Evolutionary conservation across 2,797 vertebrate genomes (phyloP).

Genomic region (Loris lydekkerianus): DNA sequence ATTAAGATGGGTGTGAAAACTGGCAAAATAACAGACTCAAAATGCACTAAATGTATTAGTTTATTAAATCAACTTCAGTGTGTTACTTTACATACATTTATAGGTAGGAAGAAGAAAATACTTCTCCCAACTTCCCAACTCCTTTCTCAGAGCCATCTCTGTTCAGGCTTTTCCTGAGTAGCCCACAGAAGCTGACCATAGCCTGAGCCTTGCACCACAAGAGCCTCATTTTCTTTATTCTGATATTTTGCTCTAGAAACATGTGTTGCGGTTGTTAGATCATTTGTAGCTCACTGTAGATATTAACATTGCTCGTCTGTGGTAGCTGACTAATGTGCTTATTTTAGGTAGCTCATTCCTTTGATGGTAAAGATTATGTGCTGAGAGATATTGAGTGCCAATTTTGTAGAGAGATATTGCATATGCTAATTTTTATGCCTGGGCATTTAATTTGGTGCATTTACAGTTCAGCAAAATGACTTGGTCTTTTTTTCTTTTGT

Average conservation of each 20-base stretch:
- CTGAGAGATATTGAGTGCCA: conserved; percentile 74
- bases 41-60: neutral
- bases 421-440: conserved; percentile 75
- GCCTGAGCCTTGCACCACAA: neutral
- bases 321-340: conserved; percentile 79
- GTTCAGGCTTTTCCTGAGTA: neutral
- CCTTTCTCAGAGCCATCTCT: neutral
- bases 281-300: conserved; percentile 74
- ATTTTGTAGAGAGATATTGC: conserved; percentile 74
- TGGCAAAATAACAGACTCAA: neutral
- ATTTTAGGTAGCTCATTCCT: conserved; percentile 76
- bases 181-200: conserved; percentile 5
- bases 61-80: neutral
- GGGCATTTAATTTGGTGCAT: conserved; percentile 60
- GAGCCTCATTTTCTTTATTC: conserved; percentile 69
- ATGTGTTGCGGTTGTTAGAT: conserved; percentile 65
- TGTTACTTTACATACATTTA: neutral
- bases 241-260: conserved; percentile 77
- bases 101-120: neutral
- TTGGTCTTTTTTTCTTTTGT: conserved; percentile 78
- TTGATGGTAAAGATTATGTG: conserved; percentile 81
- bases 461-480: conserved; percentile 73
- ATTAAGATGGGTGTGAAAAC: neutral
- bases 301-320: conserved; percentile 77
- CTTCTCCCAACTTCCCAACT: neutral